Evolutionary conservation across 2,888 invertebrate genomes (phyloP), one percentile per base, ranked within the genome.

Genomic region (Chalcosyrphus nemorum): DNA sequence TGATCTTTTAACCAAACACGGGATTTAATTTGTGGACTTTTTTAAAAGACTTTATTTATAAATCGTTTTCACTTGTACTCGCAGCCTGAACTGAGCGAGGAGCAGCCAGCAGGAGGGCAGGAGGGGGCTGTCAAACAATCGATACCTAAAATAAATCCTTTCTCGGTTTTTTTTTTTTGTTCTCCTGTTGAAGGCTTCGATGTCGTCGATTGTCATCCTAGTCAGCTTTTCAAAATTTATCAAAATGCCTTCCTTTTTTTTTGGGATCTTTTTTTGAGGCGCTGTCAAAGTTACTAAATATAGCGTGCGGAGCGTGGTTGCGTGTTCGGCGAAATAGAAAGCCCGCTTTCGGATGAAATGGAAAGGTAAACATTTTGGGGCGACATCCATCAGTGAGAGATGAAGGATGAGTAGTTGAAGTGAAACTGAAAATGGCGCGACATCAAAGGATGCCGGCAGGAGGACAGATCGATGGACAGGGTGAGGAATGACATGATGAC

Each of bases 1-100:
- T 84, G 80, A 84, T 84, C 84, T 84, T 84, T 80, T 80, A 84
- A 84, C 84, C 75, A 84, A 84, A 84, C 84, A 84, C 70, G 65
- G 74, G 70, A 84, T 84, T 84, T 80, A 84, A 84, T 84, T 84
- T 84, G 84, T 84, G 74, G 80, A 80, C 80, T 74, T 80, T 81
- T 81, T 84, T 80, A 70, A 80, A 80, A 80, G 84, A 52, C 74
- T 78, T 74, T 70, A 77, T 80, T 84, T 84, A 70, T 84, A 78
- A 76, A 63, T 66, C 68, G 74, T 70, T 82, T n/a, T 66, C 78
- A 81, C 65, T 77, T 74, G 57, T 54, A 9, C n/a, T n/a, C 41
- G 41, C n/a, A 27, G 56, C 27, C 15, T 29, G 15, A n/a, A n/a
- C 19, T 38, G 17, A 41, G 5, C 29, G 41, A 24, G 29, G 41